A percentile compares a stretch with the other conserved stretches of the same genome.
Conservation (phyloP, 2,888 invertebrate species). For the Balanococcus diminutus region DNA sequence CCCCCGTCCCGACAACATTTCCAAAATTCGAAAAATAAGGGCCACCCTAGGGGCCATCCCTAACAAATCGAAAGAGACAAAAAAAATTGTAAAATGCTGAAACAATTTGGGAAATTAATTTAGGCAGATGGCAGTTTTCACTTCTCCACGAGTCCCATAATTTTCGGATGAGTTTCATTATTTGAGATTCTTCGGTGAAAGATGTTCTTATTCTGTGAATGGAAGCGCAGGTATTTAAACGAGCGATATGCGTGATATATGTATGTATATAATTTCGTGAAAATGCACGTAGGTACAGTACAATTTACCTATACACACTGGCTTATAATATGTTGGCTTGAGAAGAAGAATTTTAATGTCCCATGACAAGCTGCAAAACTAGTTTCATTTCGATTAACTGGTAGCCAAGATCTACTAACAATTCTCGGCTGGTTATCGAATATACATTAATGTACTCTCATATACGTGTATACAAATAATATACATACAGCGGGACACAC, state of each 20-base stretch:
- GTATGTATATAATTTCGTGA: conserved; percentile 7
- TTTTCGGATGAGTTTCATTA: too few relatives aligned
- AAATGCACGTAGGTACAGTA: too few relatives aligned
- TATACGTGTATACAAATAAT: neutral
- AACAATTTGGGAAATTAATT: too few relatives aligned
- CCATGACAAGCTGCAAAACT: conserved; percentile 46
- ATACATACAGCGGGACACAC: neutral
- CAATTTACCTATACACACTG: neutral
- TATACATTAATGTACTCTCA: neutral
- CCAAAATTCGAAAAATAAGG: too few relatives aligned
- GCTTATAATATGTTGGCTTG: conserved; percentile 9
- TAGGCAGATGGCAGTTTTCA: too few relatives aligned
- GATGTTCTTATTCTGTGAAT: neutral
- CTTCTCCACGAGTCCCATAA: too few relatives aligned
- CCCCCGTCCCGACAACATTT: too few relatives aligned
- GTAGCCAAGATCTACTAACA: conserved; percentile 46
- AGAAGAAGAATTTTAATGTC: conserved; percentile 47
- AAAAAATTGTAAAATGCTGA: too few relatives aligned
- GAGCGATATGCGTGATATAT: neutral
- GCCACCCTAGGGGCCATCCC: too few relatives aligned
- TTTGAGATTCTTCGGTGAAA: neutral
- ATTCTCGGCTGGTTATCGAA: conserved; percentile 46
- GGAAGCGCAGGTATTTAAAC: neutral
- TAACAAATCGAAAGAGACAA: too few relatives aligned
- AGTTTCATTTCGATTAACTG: conserved; percentile 52